phyloP scores from a whole-genome alignment of 37 sponge, comb jelly and placozoan species.

The Diacarnus erythraeanus region DNA sequence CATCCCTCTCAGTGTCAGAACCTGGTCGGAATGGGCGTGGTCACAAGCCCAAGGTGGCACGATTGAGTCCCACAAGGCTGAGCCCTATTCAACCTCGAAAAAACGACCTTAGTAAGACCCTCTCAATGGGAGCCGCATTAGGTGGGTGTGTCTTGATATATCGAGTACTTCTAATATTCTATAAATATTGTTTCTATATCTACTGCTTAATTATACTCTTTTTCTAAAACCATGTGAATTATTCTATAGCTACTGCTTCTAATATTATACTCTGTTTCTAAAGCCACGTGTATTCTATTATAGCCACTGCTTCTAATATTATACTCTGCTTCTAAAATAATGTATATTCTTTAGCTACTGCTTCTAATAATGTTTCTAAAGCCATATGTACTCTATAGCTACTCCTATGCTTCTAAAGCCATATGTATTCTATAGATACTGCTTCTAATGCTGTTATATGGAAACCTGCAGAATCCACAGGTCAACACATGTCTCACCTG shows the following conservation, averaged over 20 bases:
- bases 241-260: too few relatives aligned
- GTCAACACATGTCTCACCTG: background rate
- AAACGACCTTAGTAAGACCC: slow-evolving; percentile 34
- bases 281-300: too few relatives aligned
- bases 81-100: slow-evolving; percentile 46
- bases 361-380: too few relatives aligned
- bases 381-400: too few relatives aligned
- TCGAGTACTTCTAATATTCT: too few relatives aligned
- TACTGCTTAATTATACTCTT: too few relatives aligned
- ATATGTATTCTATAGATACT: slow-evolving; percentile 1
- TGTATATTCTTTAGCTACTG: too few relatives aligned
- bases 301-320: too few relatives aligned
- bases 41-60: slow-evolving; percentile 29
- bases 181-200: too few relatives aligned
- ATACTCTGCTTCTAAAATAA: too few relatives aligned
- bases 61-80: slow-evolving; percentile 30
- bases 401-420: background rate
- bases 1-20: slow-evolving; percentile 36
- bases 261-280: too few relatives aligned
- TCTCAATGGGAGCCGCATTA: slow-evolving; percentile 39
- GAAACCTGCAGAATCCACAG: slow-evolving; percentile 16
- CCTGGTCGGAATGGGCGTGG: slow-evolving; percentile 38
- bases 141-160: slow-evolving; percentile 21
- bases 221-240: too few relatives aligned
- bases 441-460: background rate